Conservation (phyloP, 2,888 invertebrate genomes). For the Amiota communis region DNA sequence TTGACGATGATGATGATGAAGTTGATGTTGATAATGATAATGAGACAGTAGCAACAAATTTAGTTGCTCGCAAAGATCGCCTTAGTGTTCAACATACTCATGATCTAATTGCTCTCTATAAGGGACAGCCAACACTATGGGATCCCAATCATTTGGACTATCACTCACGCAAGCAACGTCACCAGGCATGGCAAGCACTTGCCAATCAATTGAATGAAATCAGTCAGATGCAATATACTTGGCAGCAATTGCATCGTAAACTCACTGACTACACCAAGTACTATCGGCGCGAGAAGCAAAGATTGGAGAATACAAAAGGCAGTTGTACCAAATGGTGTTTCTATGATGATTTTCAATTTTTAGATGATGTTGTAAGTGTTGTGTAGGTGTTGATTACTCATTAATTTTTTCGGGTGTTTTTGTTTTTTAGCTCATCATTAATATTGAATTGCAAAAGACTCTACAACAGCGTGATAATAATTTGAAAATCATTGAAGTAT, state of each 20-base stretch:
- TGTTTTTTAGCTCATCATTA: constrained; percentile 46
- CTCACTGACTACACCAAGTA: constrained; percentile 63
- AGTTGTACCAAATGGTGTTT: constrained; percentile 55
- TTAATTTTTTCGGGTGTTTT: too few relatives aligned
- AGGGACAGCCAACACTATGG: constrained; percentile 57
- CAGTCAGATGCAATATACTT: constrained; percentile 42
- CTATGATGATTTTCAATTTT: constrained; percentile 59
- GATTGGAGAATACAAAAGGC: constrained; percentile 27
- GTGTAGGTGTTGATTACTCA: background rate
- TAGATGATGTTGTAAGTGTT: constrained; percentile 59
- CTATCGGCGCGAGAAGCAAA: constrained; percentile 55
- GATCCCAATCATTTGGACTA: constrained; percentile 64
- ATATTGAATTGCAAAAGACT: constrained; percentile 53
- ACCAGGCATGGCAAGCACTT: constrained; percentile 58
- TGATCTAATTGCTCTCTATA: constrained; percentile 57
- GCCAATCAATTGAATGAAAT: constrained; percentile 50
- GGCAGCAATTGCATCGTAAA: constrained; percentile 64
- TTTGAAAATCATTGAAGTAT: constrained; percentile 61
- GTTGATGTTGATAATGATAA: background rate
- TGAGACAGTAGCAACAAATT: constrained; percentile 1
- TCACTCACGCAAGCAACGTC: constrained; percentile 52
- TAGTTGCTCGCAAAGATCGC: constrained; percentile 37
- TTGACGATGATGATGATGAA: background rate
- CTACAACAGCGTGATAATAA: constrained; percentile 57
- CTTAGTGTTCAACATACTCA: constrained; percentile 51